Percentiles rank a stretch among this genome's conserved stretches.
Conservation (phyloP, 2,113 vertebrate species). For the Sceloporus undulatus region DNA sequence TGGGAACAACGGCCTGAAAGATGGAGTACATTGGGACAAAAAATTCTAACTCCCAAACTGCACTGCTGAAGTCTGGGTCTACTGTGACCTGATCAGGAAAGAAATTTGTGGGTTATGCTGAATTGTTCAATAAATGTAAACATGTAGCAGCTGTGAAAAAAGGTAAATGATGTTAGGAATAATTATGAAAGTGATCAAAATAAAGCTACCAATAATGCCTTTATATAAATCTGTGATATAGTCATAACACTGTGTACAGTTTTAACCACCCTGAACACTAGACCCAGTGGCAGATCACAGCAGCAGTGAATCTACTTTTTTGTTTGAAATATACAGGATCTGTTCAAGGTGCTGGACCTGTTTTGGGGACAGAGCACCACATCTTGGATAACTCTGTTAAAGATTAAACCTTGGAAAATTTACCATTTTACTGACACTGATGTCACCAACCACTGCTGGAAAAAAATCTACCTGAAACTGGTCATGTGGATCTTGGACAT, state of each 20-base stretch:
- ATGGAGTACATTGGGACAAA: background rate
- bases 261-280: background rate
- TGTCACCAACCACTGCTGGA: background rate
- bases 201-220: background rate
- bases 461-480: background rate
- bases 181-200: background rate
- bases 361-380: no score
- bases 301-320: no score
- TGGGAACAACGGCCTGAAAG: background rate
- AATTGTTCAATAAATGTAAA: background rate
- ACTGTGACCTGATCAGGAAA: background rate
- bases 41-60: background rate
- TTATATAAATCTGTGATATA: no score
- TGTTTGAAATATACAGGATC: no score
- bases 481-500: background rate
- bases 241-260: background rate
- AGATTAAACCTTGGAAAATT: no score
- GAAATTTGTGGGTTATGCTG: background rate
- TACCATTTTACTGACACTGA: no score
- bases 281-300: background rate
- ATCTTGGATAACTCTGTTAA: no score
- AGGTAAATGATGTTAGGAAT: background rate
- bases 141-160: background rate
- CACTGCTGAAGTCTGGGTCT: background rate
- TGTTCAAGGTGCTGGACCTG: no score